Conservation (phyloP, 2,797 vertebrate genomes). For the Brachyrhaphis roseni region DNA sequence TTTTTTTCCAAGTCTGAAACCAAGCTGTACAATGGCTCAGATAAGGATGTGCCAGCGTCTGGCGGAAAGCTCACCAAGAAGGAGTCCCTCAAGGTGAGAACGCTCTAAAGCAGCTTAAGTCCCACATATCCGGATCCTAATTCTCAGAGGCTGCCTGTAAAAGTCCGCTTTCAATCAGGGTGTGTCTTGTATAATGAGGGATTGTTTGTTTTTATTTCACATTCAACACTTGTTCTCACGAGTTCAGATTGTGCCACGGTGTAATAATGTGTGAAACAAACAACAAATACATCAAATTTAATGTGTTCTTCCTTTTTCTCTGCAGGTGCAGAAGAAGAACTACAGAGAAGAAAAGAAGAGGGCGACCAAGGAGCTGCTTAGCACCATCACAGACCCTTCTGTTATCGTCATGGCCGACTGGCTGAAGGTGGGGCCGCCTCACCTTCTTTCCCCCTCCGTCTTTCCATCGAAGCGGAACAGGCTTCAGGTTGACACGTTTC, state of each 20-base stretch:
- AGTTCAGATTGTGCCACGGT: neutral
- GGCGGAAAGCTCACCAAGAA: constrained; percentile 98
- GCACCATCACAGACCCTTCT: constrained; percentile 96
- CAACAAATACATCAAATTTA: neutral
- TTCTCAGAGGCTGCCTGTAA: constrained; percentile 10
- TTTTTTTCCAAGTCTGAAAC: constrained; percentile 90
- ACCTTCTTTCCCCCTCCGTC: no score
- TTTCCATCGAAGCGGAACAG: no score
- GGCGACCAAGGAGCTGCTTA: constrained; percentile 96
- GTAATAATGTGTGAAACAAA: neutral
- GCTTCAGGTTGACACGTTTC: neutral
- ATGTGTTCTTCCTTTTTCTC: neutral
- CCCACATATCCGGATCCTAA: constrained; percentile 16
- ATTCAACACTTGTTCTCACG: neutral
- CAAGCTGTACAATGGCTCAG: constrained; percentile 98
- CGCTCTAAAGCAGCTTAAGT: constrained; percentile 35
- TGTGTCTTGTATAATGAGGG: neutral
- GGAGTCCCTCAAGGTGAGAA: constrained; percentile 94
- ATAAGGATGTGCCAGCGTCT: constrained; percentile 90
- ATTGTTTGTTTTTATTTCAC: neutral
- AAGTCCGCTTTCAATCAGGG: constrained; percentile 3
- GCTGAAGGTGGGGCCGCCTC: constrained; percentile 87
- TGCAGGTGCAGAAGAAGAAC: constrained; percentile 98
- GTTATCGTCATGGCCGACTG: constrained; percentile 99
- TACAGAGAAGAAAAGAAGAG: constrained; percentile 99